These are phyloP conservation scores for Peromyscus aztecus DNA, from an alignment of 2,797 vertebrate species.

Conservation along the genomic window DNA sequence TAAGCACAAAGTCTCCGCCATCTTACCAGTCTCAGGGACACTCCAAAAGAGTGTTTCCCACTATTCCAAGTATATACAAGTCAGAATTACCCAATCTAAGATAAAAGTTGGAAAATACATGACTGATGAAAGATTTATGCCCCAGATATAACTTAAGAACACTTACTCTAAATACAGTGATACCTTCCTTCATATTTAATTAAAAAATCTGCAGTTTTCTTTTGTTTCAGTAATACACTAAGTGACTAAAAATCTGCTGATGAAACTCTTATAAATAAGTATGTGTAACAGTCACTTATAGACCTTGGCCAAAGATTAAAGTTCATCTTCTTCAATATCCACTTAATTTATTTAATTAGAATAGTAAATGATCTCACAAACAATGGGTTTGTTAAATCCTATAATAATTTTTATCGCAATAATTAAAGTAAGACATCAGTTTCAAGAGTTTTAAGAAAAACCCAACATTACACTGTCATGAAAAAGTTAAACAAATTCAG, in stretches of 20 bases:
- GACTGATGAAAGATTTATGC: slow-evolving; percentile 45
- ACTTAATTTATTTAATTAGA: slow-evolving; percentile 59
- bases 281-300: slow-evolving; percentile 49
- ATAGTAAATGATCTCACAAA: slow-evolving; percentile 9
- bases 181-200: slow-evolving; percentile 28
- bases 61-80: slow-evolving; percentile 31
- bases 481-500: slow-evolving; percentile 61
- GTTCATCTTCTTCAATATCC: slow-evolving; percentile 37
- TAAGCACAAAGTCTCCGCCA: neutral
- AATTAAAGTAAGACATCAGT: slow-evolving; percentile 33
- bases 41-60: slow-evolving; percentile 8
- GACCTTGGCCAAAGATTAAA: slow-evolving; percentile 39
- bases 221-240: slow-evolving; percentile 56
- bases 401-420: slow-evolving; percentile 54
- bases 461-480: slow-evolving; percentile 45
- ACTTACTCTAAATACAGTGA: neutral
- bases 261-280: slow-evolving; percentile 47
- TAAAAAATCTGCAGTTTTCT: slow-evolving; percentile 33
- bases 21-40: neutral
- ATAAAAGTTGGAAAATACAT: slow-evolving; percentile 54
- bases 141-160: slow-evolving; percentile 13
- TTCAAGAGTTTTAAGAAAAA: slow-evolving; percentile 57
- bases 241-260: slow-evolving; percentile 5
- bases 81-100: neutral
- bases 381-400: slow-evolving; percentile 38